Evolutionary conservation across 1,140 invertebrate genomes (phyloP), one percentile per base, ranked within the genome.

Genomic region (Drosophila pallidifrons): DNA sequence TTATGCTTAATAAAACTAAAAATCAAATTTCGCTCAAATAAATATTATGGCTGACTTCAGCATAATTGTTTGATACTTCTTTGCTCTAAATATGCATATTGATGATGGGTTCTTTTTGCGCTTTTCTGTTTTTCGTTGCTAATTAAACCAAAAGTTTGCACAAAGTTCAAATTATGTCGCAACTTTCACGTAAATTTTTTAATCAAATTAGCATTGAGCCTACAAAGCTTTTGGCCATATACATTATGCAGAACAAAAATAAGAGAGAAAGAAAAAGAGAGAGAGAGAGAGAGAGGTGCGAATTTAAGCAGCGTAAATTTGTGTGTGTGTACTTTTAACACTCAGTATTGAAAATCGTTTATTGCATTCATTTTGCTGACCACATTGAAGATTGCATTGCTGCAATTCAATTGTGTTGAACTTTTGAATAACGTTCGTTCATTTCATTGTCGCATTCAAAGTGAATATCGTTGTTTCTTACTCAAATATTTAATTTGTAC

Each of bases 141-240:
- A 74, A 74, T 74, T 74, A 74, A 74, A 54, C 15, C 70, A 69
- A 74, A 74, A 74, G 71, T 74, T 74, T 69, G 71, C 30, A 55
- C 59, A 67, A 73, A 73, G 15, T 60, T 73, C 35, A 38, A 73
- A 73, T 73, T 73, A 67, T 58, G 45, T 46, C 54, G 49, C 57
- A 57, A 69, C 57, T 74, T 69, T 61, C 41, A 3, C 4, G n/a
- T 47, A 61, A 38, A 38, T 38, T 38, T 61, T 73, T 46, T 35
- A 45, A 74, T 69, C 51, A 61, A 68, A 61, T 69, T 69, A 68
- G 46, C 54, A 59, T 52, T 58, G 64, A 54, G 38, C 38, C 10
- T 25, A 25, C 20, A 25, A 25, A 25, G 20, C 20, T 25, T 25
- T 20, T n/a, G 16, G 57, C n/a, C n/a, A 43, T 43, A 43, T 35